A percentile compares a stretch with the other conserved stretches of the same genome.
Evolutionary conservation across 2,797 vertebrate species (phyloP).

Genomic region (Pangasius macronema): DNA sequence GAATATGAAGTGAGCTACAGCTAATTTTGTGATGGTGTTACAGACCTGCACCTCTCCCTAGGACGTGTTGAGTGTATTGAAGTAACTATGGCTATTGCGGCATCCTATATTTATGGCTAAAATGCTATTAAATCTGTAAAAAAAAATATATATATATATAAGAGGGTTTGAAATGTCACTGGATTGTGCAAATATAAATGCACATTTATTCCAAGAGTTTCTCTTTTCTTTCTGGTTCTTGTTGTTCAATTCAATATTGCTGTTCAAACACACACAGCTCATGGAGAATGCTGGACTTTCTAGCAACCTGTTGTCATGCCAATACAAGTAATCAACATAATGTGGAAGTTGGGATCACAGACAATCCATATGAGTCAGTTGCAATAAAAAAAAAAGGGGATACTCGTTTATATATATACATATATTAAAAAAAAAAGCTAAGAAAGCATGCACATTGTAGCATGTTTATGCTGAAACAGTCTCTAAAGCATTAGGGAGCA

Average conservation of each 20-base stretch:
- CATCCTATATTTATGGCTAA: not conserved
- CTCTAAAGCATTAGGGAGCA: not conserved
- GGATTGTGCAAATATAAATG: not conserved
- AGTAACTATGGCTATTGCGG: not conserved
- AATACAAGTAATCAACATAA: not conserved
- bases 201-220: not conserved
- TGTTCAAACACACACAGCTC: not conserved
- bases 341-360: not conserved
- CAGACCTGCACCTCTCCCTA: not conserved
- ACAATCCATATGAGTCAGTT: not conserved
- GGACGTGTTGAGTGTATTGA: not conserved
- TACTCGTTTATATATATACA: not conserved
- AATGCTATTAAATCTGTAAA: not conserved
- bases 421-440: not conserved
- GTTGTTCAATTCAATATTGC: not conserved
- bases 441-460: not conserved
- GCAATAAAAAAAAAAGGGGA: not conserved
- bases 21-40: not conserved
- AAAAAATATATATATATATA: no score
- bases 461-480: not conserved
- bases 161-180: not conserved
- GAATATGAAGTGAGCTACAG: not conserved
- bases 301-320: no score
- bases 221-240: not conserved
- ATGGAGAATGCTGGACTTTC: not conserved